These are phyloP conservation scores for Ciconia boyciana DNA, from an alignment of 2,113 vertebrate species.

Conservation along the genomic window DNA sequence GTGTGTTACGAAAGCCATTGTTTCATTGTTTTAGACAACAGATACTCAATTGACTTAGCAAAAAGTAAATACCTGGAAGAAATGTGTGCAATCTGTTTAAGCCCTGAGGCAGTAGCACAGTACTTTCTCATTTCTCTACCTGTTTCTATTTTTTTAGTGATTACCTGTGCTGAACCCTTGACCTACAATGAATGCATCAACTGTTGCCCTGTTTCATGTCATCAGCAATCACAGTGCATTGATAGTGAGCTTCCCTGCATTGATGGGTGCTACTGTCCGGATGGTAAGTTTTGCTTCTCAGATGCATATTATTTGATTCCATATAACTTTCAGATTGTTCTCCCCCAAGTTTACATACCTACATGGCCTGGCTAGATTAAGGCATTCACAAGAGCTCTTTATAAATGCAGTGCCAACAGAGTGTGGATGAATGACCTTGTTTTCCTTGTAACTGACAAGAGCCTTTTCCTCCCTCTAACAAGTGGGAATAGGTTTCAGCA, in stretches of 20 bases:
- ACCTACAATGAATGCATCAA: conserved; percentile 87
- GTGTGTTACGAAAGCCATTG: background rate
- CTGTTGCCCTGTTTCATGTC: conserved; percentile 90
- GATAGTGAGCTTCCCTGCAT: conserved; percentile 91
- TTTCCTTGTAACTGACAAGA: background rate
- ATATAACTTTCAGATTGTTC: background rate
- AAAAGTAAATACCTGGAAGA: background rate
- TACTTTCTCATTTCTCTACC: background rate
- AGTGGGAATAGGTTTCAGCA: background rate
- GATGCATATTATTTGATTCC: background rate
- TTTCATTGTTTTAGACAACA: background rate
- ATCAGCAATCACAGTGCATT: conserved; percentile 79
- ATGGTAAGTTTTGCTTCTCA: conserved; percentile 70
- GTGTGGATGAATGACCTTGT: background rate
- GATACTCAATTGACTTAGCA: too few relatives aligned
- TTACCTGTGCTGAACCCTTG: conserved; percentile 78
- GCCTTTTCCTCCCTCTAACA: background rate
- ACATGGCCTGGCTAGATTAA: background rate
- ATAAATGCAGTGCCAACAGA: background rate
- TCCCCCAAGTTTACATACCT: accelerated
- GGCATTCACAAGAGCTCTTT: background rate
- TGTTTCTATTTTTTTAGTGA: conserved; percentile 55
- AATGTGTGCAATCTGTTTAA: background rate
- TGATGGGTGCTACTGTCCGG: conserved; percentile 93
- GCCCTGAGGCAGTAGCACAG: background rate